Base-by-base conservation (phyloP, 1,140 invertebrate species). In the Apis dorsata region DNA sequence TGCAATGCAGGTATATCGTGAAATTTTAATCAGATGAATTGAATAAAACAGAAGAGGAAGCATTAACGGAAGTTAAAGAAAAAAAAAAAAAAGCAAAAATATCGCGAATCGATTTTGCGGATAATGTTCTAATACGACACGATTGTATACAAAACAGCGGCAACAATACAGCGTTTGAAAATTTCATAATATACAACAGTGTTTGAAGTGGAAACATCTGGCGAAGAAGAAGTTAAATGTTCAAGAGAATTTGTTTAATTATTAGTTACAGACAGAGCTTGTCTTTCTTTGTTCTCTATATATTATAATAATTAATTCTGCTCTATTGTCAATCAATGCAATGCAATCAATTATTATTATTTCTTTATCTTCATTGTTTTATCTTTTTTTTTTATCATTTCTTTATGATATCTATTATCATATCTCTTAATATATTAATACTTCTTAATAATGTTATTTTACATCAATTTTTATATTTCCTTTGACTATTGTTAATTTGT, bases 251-350 rank as follows among this genome's bases (percentile, higher is more conserved):
- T 70, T 44, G 2, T 49, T 28, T 13, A 2, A 28, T 7, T 0
- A 15, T 57, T 15, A 2, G 15, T 55, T 55, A 24, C 24, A 53
- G n/a, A 63, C 21, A 79, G 73, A 86, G 69, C 24, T 65, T 63
- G 17, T 51, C 65, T n/a, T 55, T 74, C 44, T 72, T 68, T 81
- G 63, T 76, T 86, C 53, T 75, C 81, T 82, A 84, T 86, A 91
- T 63, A 59, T 9, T 86, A 80, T 87, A 89, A 89, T 72, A 83
- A 87, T 74, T 85, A 82, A 17, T 76, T 87, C 82, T 87, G 88
- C 87, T 88, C 91, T 93, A 92, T 93, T 93, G 91, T 92, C 91
- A 85, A 92, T 90, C 81, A 85, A 91, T 90, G 87, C 81, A 89
- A 90, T 83, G 79, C 85, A 88, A 90, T 89, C 86, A 81, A 91